A percentile compares a stretch with the other conserved stretches of the same genome.
Evolutionary conservation across 2,888 invertebrate species (phyloP).

Genomic region (Lobophora halterata): DNA sequence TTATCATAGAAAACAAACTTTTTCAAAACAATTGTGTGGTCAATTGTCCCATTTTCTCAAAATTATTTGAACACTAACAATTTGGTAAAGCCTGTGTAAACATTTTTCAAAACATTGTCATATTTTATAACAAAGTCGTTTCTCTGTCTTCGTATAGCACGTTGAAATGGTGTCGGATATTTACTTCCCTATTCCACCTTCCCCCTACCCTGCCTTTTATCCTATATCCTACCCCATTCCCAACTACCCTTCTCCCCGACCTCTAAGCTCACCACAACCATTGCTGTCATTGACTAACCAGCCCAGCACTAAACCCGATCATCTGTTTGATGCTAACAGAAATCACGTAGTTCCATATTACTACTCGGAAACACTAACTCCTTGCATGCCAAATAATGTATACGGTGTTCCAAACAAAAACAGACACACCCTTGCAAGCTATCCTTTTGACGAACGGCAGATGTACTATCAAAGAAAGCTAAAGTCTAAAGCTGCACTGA

Average conservation of each 20-base stretch:
- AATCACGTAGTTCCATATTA: constrained; percentile 76
- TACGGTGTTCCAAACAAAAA: constrained; percentile 61
- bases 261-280: constrained; percentile 61
- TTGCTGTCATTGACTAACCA: constrained; percentile 54
- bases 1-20: too few relatives aligned
- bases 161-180: constrained; percentile 89
- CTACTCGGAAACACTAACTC: constrained; percentile 69
- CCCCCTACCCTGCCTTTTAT: constrained; percentile 70
- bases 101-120: constrained; percentile 36
- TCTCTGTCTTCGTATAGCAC: constrained; percentile 83
- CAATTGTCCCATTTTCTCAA: too few relatives aligned
- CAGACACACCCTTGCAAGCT: constrained; percentile 61
- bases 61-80: too few relatives aligned
- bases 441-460: constrained; percentile 60
- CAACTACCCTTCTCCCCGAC: constrained; percentile 31
- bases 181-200: constrained; percentile 82
- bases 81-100: constrained; percentile 24
- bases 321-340: constrained; percentile 80
- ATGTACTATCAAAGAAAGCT: constrained; percentile 54
- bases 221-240: constrained; percentile 68
- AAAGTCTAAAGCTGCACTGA: constrained; percentile 40
- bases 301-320: constrained; percentile 64
- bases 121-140: constrained; percentile 70
- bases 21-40: too few relatives aligned
- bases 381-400: constrained; percentile 69